Conservation (phyloP, 2,797 vertebrate genomes). For the Typhlichthys subterraneus region DNA sequence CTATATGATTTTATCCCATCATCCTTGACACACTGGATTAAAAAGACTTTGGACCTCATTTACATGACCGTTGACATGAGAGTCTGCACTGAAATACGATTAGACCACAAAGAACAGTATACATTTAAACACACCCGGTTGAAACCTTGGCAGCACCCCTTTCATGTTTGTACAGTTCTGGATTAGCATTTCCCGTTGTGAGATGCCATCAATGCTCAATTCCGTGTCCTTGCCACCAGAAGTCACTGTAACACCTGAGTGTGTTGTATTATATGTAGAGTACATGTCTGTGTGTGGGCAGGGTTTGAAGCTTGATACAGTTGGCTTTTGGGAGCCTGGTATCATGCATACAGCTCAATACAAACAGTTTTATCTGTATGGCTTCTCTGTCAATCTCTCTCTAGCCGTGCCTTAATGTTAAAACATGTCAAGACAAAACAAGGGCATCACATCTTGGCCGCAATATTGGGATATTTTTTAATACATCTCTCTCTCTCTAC, state of each 20-base stretch:
- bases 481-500: neutral
- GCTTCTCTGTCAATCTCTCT: constrained; percentile 26
- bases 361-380: constrained; percentile 70
- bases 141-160: constrained; percentile 4
- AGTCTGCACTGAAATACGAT: constrained; percentile 12
- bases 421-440: constrained; percentile 40
- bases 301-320: constrained; percentile 61
- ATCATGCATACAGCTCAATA: constrained; percentile 79
- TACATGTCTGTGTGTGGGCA: constrained; percentile 40
- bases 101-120: constrained; percentile 5
- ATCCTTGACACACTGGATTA: constrained; percentile 26
- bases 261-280: constrained; percentile 32
- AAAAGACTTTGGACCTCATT: constrained; percentile 21
- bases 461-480: constrained; percentile 15
- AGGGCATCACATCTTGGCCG: constrained; percentile 61
- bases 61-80: constrained; percentile 2
- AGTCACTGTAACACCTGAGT: constrained; percentile 79
- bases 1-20: constrained; percentile 1
- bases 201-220: constrained; percentile 29
- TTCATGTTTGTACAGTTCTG: neutral
- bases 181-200: constrained; percentile 1
- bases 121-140: constrained; percentile 10
- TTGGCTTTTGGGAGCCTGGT: constrained; percentile 73
- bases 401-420: neutral
- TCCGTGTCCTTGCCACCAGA: constrained; percentile 44